Base-by-base conservation (phyloP, 2,888 invertebrate genomes). In the Diabrotica balteata region DNA sequence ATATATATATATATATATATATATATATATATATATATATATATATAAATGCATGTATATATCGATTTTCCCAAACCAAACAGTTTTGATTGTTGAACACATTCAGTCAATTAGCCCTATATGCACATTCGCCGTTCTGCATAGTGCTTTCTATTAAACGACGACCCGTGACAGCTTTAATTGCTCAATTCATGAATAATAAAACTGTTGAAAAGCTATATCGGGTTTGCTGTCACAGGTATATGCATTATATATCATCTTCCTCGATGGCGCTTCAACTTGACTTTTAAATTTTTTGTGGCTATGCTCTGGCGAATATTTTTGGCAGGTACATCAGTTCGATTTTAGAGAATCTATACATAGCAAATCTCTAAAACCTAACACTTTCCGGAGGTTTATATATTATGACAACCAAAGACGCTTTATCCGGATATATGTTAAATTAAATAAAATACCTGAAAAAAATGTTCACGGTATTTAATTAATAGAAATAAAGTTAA, bases 81-180 rank as follows among this genome's bases (percentile, higher is more conserved):
- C 51, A 11, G 47, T 51, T 51, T 51, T 51, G n/a, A 51, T 32
- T 32, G 32, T 32, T 32, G 32, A 47, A 68, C 57, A 55, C 68
- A 63, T 54, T 49, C 62, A 73, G 71, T 74, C 74, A 74, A 75
- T 76, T 74, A 75, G 67, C 67, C 64, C 54, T 67, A 67, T 73
- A 67, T 69, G 71, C 72, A 72, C 69, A 70, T 71, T 75, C 71
- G 71, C 72, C 70, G 67, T 69, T 72, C 75, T 72, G 74, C 71
- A 73, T 73, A 75, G 69, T 65, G 75, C 73, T 73, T 74, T 72
- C 69, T 42, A 66, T 60, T 73, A 72, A 76, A 76, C 75, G 76
- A 73, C 73, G 72, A 69, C 71, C 67, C 69, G 58, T 77, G 78
- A 77, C 78, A 75, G 73, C 68, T 73, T 73, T 74, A 78, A 77